Conservation (phyloP, 2,797 vertebrate species). For the Syndactyla subalaris region DNA sequence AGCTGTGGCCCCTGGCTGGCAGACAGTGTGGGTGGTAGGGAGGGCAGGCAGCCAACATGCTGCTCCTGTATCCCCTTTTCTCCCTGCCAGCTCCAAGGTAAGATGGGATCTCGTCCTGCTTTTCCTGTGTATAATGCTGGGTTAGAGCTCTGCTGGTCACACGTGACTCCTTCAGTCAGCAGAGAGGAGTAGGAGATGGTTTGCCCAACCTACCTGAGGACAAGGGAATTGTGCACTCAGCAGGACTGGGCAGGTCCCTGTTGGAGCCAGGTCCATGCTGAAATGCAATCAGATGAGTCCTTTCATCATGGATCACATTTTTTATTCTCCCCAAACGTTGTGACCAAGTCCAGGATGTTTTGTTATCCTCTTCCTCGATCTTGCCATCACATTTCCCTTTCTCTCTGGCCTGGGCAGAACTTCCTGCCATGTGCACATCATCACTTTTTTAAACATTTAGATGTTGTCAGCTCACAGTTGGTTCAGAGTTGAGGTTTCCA, state of each 20-base stretch:
- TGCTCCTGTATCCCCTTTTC: not conserved
- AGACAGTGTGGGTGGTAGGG: not conserved
- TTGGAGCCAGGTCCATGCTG: not conserved
- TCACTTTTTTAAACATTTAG: not conserved
- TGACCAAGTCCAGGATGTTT: not conserved
- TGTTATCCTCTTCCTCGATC: not conserved
- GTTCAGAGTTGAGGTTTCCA: not conserved
- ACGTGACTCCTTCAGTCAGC: fast-evolving
- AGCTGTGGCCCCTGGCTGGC: not conserved
- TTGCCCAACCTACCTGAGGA: not conserved
- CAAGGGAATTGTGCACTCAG: not conserved
- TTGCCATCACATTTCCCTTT: not conserved
- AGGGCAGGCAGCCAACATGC: not conserved
- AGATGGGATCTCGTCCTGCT: not conserved
- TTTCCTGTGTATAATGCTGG: fast-evolving
- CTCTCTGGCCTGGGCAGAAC: not conserved
- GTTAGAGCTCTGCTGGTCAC: not conserved
- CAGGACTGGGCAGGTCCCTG: not conserved
- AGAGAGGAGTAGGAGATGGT: not conserved
- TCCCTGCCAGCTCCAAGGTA: not conserved
- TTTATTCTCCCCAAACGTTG: not conserved
- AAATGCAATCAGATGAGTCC: not conserved
- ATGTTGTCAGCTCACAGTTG: not conserved
- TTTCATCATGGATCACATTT: not conserved
- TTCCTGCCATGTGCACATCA: not conserved